Evolutionary conservation across 1,140 invertebrate species (phyloP).

Genomic region (Lamellibrachia luymesi): DNA sequence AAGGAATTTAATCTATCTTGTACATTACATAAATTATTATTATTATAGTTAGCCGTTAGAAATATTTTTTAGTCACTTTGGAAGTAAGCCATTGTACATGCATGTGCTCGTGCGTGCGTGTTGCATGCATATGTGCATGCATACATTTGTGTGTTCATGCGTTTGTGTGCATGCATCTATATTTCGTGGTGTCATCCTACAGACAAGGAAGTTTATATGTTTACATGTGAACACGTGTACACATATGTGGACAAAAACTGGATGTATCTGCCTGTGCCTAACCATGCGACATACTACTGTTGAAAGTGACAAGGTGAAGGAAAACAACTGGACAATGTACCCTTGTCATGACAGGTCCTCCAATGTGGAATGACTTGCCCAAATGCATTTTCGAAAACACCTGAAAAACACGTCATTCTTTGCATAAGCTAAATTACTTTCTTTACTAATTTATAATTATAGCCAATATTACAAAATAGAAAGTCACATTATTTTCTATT

Average conservation of each 20-base stretch:
- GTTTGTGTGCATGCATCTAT: neutral
- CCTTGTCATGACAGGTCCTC: too few species aligned
- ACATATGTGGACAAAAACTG: neutral
- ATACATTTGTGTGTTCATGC: neutral
- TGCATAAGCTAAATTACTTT: too few species aligned
- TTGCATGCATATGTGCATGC: neutral
- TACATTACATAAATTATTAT: neutral
- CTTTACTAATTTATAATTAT: too few species aligned
- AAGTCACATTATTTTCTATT: too few species aligned
- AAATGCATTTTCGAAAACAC: too few species aligned
- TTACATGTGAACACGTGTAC: neutral
- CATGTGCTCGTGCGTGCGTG: neutral
- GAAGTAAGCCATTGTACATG: neutral
- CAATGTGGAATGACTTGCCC: too few species aligned
- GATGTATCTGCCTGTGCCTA: too few species aligned
- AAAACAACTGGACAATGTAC: too few species aligned
- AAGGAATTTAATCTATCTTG: neutral
- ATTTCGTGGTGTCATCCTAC: neutral
- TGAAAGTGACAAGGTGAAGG: too few species aligned
- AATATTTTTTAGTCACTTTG: neutral
- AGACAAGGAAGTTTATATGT: neutral
- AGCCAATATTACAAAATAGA: too few species aligned
- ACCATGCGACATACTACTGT: too few species aligned
- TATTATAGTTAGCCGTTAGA: neutral
- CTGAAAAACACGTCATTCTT: too few species aligned